Base-by-base conservation (phyloP, 1,140 invertebrate genomes). In the Drosophila sproati region DNA sequence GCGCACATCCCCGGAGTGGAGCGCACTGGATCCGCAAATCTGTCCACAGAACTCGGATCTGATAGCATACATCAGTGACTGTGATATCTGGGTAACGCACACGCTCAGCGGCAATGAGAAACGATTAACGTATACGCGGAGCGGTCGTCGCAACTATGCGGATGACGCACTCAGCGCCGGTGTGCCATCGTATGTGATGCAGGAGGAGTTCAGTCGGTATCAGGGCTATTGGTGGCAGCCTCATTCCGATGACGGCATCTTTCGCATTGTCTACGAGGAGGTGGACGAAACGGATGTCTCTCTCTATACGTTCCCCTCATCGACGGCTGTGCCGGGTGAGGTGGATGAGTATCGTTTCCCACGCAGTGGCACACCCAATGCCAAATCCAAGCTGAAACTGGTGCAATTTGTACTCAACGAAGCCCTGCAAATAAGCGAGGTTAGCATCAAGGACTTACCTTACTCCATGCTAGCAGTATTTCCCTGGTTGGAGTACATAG, bases 221-320 rank as follows among this genome's bases (percentile, higher is more conserved):
- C 97, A 96, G 74, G 98, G 98, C 0, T 99, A 98, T 92, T 99
- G 98, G 98, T 99, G 98, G 98, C 97, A 98, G 89, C 98, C 98
- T 4, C 94, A 94, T 73, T 94, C 93, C 54, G 93, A 94, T 78
- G 95, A 96, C 93, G 95, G 95, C 66, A 93, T 96, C 32, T 98
- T 97, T 93, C 95, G 97, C 83, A 97, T 99, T 93, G 94, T 99
- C 10, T 99, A 98, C 91, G 98, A 99, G 93, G 98, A 99, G 93
- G 97, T 99, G 0, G 98, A 99, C 89, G 98, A 99, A 93, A 96
- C 96, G 64, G 96, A 97, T 67, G 98, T 99, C 6, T 98, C 98
- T 83, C 95, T 99, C 72, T 96, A 98, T 80, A 96, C 96, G 91
- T 97, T 98, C 78, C 96, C 97, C 1, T 97, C 82, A 8, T 96